Evolutionary conservation across 53 echinoderm and acorn worm species (phyloP).

Genomic region (Crossaster papposus): DNA sequence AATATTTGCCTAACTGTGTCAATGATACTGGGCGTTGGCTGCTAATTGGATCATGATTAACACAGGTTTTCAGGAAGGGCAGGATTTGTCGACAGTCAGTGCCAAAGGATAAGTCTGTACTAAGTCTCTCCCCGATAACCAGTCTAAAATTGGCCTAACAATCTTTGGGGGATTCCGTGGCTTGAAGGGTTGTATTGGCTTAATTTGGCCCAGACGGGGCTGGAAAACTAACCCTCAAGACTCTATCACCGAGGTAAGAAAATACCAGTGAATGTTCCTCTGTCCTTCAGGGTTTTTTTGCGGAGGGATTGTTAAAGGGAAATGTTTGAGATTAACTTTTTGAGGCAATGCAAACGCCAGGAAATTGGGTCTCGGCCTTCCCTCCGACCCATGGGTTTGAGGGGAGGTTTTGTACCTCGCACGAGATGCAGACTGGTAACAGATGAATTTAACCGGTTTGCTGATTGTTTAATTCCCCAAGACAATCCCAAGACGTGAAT

Average conservation of each 20-base stretch:
- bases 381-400: background rate
- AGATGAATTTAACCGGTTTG: conserved; percentile 21
- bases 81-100: conserved; percentile 7
- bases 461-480: conserved; percentile 18
- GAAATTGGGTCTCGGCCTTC: conserved; percentile 34
- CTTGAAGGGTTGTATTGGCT: conserved; percentile 1
- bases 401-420: background rate
- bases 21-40: conserved; percentile 31
- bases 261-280: conserved; percentile 15
- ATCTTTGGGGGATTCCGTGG: background rate
- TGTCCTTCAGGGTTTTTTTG: background rate
- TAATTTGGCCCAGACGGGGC: conserved; percentile 11
- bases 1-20: conserved; percentile 6
- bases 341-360: conserved; percentile 9
- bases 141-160: background rate
- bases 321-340: background rate
- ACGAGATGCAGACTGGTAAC: conserved; percentile 42
- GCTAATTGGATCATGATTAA: conserved; percentile 22
- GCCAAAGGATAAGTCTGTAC: conserved; percentile 27
- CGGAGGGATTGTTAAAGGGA: conserved; percentile 23
- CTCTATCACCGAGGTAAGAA: conserved; percentile 3
- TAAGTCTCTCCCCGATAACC: background rate
- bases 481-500: conserved; percentile 4
- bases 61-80: conserved; percentile 32
- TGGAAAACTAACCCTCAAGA: conserved; percentile 7